phyloP scores from a whole-genome alignment of 2,888 invertebrate species.

The Octonoba sinensis region DNA sequence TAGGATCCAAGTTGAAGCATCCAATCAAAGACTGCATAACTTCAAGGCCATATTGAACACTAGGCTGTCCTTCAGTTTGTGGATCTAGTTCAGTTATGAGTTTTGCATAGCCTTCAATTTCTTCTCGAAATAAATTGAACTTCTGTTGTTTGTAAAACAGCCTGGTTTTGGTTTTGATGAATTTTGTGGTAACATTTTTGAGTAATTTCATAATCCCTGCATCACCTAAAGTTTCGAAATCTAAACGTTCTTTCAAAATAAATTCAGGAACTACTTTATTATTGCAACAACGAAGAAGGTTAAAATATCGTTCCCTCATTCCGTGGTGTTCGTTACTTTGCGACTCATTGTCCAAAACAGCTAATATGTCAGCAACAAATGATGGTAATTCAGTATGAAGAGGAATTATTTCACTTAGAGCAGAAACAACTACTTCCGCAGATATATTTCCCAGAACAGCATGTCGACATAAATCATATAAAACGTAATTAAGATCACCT shows the following conservation, averaged over 20 bases:
- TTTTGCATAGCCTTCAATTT: conserved; percentile 99
- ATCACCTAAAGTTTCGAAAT: conserved; percentile 93
- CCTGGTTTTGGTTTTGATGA: conserved; percentile 97
- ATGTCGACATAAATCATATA: conserved; percentile 85
- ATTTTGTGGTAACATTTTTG: conserved; percentile 87
- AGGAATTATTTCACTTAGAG: conserved; percentile 82
- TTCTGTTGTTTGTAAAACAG: conserved; percentile 99
- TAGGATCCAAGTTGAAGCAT: conserved; percentile 98
- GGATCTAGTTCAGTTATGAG: conserved; percentile 93
- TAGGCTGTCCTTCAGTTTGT: conserved; percentile 73
- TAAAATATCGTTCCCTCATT: conserved; percentile 78
- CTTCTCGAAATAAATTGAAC: conserved; percentile 97
- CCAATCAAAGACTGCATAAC: conserved; percentile 95
- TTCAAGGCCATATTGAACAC: conserved; percentile 78
- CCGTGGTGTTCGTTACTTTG: conserved; percentile 79
- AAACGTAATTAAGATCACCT: conserved; percentile 78
- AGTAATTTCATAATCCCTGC: conserved; percentile 90
- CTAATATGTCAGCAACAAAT: conserved; percentile 85
- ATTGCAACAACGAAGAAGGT: conserved; percentile 68
- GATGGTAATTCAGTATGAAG: conserved; percentile 85
- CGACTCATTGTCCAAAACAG: conserved; percentile 86
- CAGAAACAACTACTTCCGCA: conserved; percentile 82
- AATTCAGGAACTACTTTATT: conserved; percentile 77
- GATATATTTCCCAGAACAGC: conserved; percentile 83
- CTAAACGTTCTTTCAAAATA: conserved; percentile 89